Evolutionary conservation across 2,113 vertebrate species (phyloP), one percentile per base, ranked within the genome.

Genomic region (Gymnorhina tibicen): DNA sequence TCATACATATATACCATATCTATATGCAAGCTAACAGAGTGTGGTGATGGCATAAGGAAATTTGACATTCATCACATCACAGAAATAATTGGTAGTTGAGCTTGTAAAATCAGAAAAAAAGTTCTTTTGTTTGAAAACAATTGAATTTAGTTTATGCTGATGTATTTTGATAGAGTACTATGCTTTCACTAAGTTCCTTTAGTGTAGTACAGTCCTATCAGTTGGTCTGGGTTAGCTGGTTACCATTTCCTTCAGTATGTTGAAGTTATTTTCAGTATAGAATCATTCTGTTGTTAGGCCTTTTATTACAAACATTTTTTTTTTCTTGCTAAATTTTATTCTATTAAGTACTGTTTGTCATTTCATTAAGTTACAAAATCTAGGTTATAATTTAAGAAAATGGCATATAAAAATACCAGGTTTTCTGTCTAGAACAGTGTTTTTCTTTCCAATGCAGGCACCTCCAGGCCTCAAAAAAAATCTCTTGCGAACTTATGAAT

Each of bases 401-500:
- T 5, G 41, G 11, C 16, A 9, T 8, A 17, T 63, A 15, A 32
- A 85, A 53, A 6, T 47, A 13, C 24, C 3, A n/a, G 5, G 2
- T 35, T 35, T 87, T 79, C 37, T 85, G 32, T 70, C 37, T 59
- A 60, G 11, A 84, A 35, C 67, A 49, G 14, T 85, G 73, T 63
- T 84, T 91, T 92, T 93, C 41, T 9, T 74, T 78, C 56, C 87
- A 60, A 63, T 87, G 30, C 75, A 99, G 99, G 98, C 99, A 92
- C 99, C 99, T 87, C 99, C 99, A 44, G 99, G 99, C 56, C 97
- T 99, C 67, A 99, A 99, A 98, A 99, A 99, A 97, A 99, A 99
- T 97, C 98, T 99, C 58, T 95, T 99, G 97, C 98, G 99, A 83
- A 99, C 99, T 28, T 99, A 99, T 6, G 99, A 99, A 94, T 99